Conservation (phyloP, 1,140 invertebrate genomes). For the Drosophila subpulchrella region DNA sequence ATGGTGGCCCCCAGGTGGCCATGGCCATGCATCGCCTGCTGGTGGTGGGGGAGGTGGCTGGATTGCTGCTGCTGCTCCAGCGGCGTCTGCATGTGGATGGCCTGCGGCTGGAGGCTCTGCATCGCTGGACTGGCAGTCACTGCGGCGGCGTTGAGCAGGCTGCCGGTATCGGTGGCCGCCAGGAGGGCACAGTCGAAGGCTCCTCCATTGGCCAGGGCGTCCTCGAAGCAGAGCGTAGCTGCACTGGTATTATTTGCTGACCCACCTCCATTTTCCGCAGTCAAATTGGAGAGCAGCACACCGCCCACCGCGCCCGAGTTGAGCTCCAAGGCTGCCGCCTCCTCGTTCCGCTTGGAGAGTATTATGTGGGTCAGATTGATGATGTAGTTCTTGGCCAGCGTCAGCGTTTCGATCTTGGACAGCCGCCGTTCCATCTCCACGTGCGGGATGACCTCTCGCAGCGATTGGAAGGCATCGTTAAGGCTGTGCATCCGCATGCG, state of each 20-base stretch:
- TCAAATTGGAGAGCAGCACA: slow-evolving; percentile 57
- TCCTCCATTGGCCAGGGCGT: slow-evolving; percentile 45
- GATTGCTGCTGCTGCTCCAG: slow-evolving; percentile 51
- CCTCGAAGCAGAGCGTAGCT: slow-evolving; percentile 58
- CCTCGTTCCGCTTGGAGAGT: slow-evolving; percentile 85
- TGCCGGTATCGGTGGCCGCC: slow-evolving; percentile 58
- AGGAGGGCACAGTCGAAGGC: slow-evolving; percentile 74
- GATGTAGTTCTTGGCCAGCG: slow-evolving; percentile 95
- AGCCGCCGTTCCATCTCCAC: slow-evolving; percentile 93
- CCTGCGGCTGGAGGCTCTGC: slow-evolving; percentile 50
- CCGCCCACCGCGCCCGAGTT: slow-evolving; percentile 72
- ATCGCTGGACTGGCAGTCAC: slow-evolving; percentile 48
- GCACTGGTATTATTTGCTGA: slow-evolving; percentile 16
- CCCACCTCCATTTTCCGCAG: slow-evolving; percentile 22
- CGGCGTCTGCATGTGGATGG: slow-evolving; percentile 64
- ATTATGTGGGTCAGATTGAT: slow-evolving; percentile 95
- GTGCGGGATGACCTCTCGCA: slow-evolving; percentile 94
- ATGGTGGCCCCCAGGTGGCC: slow-evolving; percentile 53
- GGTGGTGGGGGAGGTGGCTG: slow-evolving; percentile 33
- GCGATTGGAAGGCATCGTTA: slow-evolving; percentile 94
- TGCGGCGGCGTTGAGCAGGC: slow-evolving; percentile 50
- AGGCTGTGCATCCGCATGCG: slow-evolving; percentile 95
- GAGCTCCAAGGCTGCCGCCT: slow-evolving; percentile 77
- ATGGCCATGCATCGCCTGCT: slow-evolving; percentile 62
- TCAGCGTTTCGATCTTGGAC: slow-evolving; percentile 95